A percentile compares a stretch with the other conserved stretches of the same genome.
These are phyloP conservation scores for Horisme vitalbata DNA, from an alignment of 2,888 invertebrate species.

Conservation along the genomic window DNA sequence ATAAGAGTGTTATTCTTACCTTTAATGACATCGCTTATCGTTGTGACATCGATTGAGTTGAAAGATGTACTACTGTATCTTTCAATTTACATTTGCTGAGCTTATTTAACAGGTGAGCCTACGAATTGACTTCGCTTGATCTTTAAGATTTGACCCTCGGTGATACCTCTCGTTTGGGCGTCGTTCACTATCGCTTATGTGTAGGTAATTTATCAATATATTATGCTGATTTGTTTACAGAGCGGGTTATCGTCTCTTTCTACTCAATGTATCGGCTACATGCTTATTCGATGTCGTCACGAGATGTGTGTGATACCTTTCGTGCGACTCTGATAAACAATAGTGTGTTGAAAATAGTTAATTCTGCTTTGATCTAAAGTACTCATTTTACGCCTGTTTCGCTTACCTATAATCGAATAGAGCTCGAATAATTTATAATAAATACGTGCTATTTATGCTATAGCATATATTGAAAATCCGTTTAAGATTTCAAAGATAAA, in stretches of 20 bases:
- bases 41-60: constrained; percentile 19
- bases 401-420: constrained; percentile 2
- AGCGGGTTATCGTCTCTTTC: constrained; percentile 4
- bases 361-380: neutral
- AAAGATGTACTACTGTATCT: neutral
- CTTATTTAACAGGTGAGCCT: constrained; percentile 26
- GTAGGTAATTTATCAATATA: constrained; percentile 6
- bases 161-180: constrained; percentile 32
- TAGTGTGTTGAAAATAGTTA: constrained; percentile 20
- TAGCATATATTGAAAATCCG: constrained; percentile 6
- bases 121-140: constrained; percentile 43
- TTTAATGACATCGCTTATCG: constrained; percentile 26
- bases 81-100: constrained; percentile 6
- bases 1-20: too few relatives aligned
- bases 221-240: constrained; percentile 1
- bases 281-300: constrained; percentile 18
- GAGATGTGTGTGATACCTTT: constrained; percentile 15
- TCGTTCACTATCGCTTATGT: constrained; percentile 32
- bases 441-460: constrained; percentile 13
- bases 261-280: constrained; percentile 13
- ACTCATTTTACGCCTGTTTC: neutral
- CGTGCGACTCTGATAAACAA: constrained; percentile 28
- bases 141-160: constrained; percentile 42
- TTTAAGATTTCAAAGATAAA: constrained; percentile 13
- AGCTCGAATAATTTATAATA: neutral